Evolutionary conservation across 2,888 invertebrate species (phyloP), one percentile per base, ranked within the genome.

Genomic region (Papilio protenor): DNA sequence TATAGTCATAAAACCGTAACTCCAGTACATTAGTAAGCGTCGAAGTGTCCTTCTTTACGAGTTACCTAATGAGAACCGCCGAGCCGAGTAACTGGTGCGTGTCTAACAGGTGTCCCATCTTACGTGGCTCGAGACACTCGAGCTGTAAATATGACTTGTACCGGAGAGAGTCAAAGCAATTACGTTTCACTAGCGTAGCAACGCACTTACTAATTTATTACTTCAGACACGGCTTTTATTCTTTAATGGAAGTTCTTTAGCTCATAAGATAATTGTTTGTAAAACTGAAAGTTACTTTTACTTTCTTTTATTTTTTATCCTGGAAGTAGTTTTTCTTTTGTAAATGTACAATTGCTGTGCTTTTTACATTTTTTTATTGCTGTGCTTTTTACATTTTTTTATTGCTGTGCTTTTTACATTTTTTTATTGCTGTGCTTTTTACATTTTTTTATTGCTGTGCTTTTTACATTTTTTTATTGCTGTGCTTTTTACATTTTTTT

Each of bases 41-140:
- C 89, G 86, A 90, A 89, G 86, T 89, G 88, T 90, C 89, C 89
- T 91, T 92, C 89, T 93, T 93, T 92, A 93, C 88, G 92, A 90
- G 85, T 85, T 83, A 84, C 85, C 88, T 93, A 93, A 94, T 93
- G 91, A 92, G 92, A 90, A 87, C 89, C 88, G 88, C 89, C 84
- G 83, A 66, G 64, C 79, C 80, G 75, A 82, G 84, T 86, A 88
- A 87, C 85, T 87, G 85, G 86, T 85, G 87, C 89, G 89, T 90
- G 90, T 90, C 90, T 90, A 88, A 87, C 87, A 86, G 87, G 89
- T 85, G 85, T 84, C 83, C 85, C 84, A 85, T 82, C 85, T 84
- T 85, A 85, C 82, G 61, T 61, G 27, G 49, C 73, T 73, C 23
- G 76, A 79, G 66, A 82, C 83, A 84, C 80, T 83, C 79, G 81